Evolutionary conservation across 2,888 invertebrate species (phyloP), one percentile per base, ranked within the genome.

Genomic region (Mesopsocus fuscifrons): DNA sequence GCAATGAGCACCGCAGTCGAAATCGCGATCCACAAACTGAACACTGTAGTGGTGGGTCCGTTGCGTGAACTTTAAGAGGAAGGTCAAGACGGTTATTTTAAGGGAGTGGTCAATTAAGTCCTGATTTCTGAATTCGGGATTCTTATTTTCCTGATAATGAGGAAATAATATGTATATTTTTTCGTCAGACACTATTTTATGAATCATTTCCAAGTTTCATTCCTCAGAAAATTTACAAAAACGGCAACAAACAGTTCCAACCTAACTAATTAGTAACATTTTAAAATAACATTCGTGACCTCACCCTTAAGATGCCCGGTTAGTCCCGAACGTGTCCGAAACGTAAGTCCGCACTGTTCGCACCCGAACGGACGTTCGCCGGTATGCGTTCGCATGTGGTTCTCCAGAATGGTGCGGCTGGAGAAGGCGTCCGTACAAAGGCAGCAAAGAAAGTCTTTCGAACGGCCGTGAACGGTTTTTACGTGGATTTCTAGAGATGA

Each of bases 301-400:
- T n/a, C n/a, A n/a, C n/a, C n/a, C n/a, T n/a, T n/a, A n/a, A n/a
- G 17, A 18, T 38, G 38, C 13, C 20, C 38, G 6, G 20, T 15
- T 20, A 38, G 21, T 6, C 21, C 21, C 3, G 38, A 20, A 5
- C 20, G 3, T 5, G 38, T 13, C n/a, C 38, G 6, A 11, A 38
- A 38, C 15, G 17, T 13, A 13, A 13, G n/a, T 18, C 38, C 38
- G 11, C 38, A 38, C n/a, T 13, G 17, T 5, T 38, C 38, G 38
- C 38, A 38, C 15, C n/a, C 20, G 20, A 18, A 38, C 6, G 38
- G 38, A 21, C 38, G 38, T 38, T 38, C 38, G 5, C 20, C 20
- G 3, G 38, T 38, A 20, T 38, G 38, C 6, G 20, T 38, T 38
- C 38, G 6, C 5, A 38, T 13, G 11, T 38, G 38, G 21, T 38